Evolutionary conservation across 2,797 vertebrate genomes (phyloP).

Genomic region (Pseudopleuronectes americanus): DNA sequence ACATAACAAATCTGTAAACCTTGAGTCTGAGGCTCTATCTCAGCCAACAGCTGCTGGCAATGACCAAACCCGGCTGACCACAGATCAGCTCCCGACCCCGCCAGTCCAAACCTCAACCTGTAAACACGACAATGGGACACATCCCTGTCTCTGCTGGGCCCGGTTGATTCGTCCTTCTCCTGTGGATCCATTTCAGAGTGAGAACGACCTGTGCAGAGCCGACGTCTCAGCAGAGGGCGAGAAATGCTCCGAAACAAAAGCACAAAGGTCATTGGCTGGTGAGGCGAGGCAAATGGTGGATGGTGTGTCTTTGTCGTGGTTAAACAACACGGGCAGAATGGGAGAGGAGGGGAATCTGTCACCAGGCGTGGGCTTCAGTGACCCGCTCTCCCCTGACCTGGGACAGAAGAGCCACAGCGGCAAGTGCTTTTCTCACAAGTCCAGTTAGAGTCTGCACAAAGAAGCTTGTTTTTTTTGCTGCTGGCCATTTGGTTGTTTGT

Average conservation of each 20-base stretch:
- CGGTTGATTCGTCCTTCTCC: constrained; percentile 58
- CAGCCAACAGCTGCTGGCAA: constrained; percentile 20
- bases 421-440: constrained; percentile 1
- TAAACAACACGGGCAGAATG: constrained; percentile 37
- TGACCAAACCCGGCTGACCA: constrained; percentile 30
- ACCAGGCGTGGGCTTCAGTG: background rate
- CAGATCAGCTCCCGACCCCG: constrained; percentile 22
- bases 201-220: constrained; percentile 51
- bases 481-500: no score
- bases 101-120: constrained; percentile 10
- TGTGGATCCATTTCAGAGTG: constrained; percentile 54
- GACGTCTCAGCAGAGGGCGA: constrained; percentile 38
- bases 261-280: constrained; percentile 49
- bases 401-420: constrained; percentile 5
- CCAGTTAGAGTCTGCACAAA: constrained; percentile 1
- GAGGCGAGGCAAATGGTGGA: constrained; percentile 45
- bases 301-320: constrained; percentile 37
- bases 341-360: constrained; percentile 35
- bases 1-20: constrained; percentile 24
- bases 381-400: constrained; percentile 18
- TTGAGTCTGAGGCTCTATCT: constrained; percentile 19
- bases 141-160: constrained; percentile 25
- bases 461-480: no score
- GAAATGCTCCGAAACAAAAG: constrained; percentile 49
- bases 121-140: constrained; percentile 24